Evolutionary conservation across 92 coral and sea anemone genomes (phyloP).

Genomic region (Phymanthus crucifer): DNA sequence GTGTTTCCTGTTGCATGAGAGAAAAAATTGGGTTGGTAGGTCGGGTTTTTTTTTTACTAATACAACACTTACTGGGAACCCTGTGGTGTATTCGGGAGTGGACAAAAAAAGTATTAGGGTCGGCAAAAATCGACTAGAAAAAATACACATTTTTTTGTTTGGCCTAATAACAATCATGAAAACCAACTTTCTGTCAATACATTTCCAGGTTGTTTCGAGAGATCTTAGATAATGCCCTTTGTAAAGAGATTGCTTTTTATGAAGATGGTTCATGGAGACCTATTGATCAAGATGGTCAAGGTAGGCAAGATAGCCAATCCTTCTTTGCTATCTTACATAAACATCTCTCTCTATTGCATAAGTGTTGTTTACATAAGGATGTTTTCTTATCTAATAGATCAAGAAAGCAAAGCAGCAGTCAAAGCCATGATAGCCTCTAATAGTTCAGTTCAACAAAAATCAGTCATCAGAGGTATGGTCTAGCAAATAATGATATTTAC

Average conservation of each 20-base stretch:
- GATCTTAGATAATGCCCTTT: slow-evolving; percentile 70
- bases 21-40: too few relatives aligned
- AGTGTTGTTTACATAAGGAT: too few relatives aligned
- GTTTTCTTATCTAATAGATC: slow-evolving; percentile 32
- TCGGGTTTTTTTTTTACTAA: too few relatives aligned
- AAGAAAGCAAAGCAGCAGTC: slow-evolving; percentile 69
- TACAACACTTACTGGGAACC: too few relatives aligned
- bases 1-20: too few relatives aligned
- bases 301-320: not conserved
- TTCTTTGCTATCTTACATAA: not conserved
- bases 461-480: slow-evolving; percentile 39
- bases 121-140: too few relatives aligned
- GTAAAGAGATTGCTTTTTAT: slow-evolving; percentile 86
- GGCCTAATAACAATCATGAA: too few relatives aligned
- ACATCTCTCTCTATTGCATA: not conserved
- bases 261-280: slow-evolving; percentile 97
- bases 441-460: slow-evolving; percentile 7
- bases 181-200: not conserved
- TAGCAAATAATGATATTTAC: too few relatives aligned
- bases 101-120: too few relatives aligned
- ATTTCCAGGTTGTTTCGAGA: slow-evolving; percentile 78
- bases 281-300: slow-evolving; percentile 55
- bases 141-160: too few relatives aligned
- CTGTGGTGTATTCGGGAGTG: too few relatives aligned
- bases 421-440: slow-evolving; percentile 55